Conservation (phyloP, 2,113 vertebrate species). For the Micronycteris hirsuta region DNA sequence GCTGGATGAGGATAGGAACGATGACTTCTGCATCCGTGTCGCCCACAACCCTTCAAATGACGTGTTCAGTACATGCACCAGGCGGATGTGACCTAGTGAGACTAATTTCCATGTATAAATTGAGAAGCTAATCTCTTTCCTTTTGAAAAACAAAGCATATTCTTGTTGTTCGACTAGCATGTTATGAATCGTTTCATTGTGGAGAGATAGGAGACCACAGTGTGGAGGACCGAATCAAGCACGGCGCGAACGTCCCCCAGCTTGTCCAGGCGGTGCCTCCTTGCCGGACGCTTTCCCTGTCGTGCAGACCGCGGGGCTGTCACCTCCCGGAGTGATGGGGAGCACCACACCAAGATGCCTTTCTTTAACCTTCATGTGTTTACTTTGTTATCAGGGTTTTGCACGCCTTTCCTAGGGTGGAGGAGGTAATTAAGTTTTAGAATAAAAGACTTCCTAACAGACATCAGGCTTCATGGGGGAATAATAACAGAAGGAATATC, state of each 20-base stretch:
- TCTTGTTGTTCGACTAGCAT: neutral
- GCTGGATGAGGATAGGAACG: neutral
- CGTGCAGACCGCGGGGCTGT: neutral
- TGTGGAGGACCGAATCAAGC: neutral
- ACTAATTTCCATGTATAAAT: neutral
- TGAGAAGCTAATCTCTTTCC: slow-evolving; percentile 6
- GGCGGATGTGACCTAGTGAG: neutral
- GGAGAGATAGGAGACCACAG: neutral
- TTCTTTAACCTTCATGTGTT: slow-evolving; percentile 51
- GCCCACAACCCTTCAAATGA: neutral
- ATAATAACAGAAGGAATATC: slow-evolving; percentile 69
- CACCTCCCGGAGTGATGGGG: neutral
- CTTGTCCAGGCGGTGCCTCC: neutral
- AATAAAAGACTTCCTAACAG: slow-evolving; percentile 64
- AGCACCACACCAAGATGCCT: slow-evolving; percentile 20
- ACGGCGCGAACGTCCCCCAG: neutral
- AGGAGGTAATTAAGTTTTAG: slow-evolving; percentile 75
- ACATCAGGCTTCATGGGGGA: slow-evolving; percentile 58
- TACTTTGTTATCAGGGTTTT: slow-evolving; percentile 73
- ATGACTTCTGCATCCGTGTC: neutral
- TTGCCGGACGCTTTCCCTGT: neutral
- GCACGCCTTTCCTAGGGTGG: slow-evolving; percentile 64
- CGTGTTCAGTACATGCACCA: neutral
- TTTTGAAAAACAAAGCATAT: neutral
- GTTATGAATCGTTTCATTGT: neutral